Evolutionary conservation across 2,888 invertebrate genomes (phyloP), one percentile per base, ranked within the genome.

Genomic region (Eugnorisma glareosa): DNA sequence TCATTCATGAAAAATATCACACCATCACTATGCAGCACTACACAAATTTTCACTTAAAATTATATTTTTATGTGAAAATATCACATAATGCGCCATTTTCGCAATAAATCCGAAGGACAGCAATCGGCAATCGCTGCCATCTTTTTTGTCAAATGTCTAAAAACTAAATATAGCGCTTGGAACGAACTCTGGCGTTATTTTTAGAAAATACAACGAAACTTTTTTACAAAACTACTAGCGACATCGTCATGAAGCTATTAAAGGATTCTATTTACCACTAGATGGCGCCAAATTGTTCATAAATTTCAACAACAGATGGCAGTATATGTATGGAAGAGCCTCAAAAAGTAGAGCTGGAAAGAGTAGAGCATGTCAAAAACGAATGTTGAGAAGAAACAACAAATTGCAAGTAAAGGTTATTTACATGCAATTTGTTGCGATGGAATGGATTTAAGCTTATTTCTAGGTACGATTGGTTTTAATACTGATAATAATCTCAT

Each of bases 121-220:
- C 95, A 94, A 94, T 95, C 96, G 94, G 95, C 96, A 93, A 92
- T 94, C 96, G 96, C 96, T 96, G 96, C 96, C 96, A 96, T 96
- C 96, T 96, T 96, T 96, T 96, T 96, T 96, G 96, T 96, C 96
- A 96, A 96, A 96, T 96, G 95, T 96, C 96, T 96, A 94, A 95
- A 94, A 95, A 96, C 96, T 96, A 96, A 96, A 94, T 95, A 95
- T 96, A 96, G 95, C 95, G 96, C 94, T 94, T 93, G 91, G 93
- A 94, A 96, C 96, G 96, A 96, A 96, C 96, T 96, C 96, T 96
- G 94, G 96, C 94, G 96, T 95, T 96, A 96, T 96, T 96, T 96
- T 96, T 96, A 96, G 96, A 95, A 93, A 96, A 93, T 94, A 94
- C 90, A 89, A 89, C 84, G 88, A 91, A 92, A 91, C 88, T 89